Conservation (phyloP, 2,888 invertebrate species). For the Scaptomyza cyrtandrae region DNA sequence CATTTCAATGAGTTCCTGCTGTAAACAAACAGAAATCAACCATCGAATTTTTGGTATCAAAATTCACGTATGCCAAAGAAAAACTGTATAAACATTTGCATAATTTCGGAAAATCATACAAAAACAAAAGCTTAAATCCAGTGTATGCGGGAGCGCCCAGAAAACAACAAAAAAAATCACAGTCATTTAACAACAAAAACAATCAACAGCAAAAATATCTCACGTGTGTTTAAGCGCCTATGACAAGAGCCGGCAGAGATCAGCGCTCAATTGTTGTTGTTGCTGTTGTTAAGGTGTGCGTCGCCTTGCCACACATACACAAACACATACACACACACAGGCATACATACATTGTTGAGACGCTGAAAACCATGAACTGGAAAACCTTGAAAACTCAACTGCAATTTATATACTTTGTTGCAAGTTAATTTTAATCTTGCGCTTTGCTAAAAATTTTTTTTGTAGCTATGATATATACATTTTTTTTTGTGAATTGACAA, state of each 20-base stretch:
- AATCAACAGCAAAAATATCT: slow-evolving; percentile 45
- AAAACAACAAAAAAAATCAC: slow-evolving; percentile 31
- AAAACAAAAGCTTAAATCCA: not conserved
- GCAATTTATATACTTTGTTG: slow-evolving; percentile 72
- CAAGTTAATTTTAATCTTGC: slow-evolving; percentile 49
- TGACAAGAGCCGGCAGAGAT: slow-evolving; percentile 52
- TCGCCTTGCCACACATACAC: slow-evolving; percentile 50
- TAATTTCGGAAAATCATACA: slow-evolving; percentile 5
- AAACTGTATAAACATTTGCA: slow-evolving; percentile 4
- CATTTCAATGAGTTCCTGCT: slow-evolving; percentile 26
- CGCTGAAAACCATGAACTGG: slow-evolving; percentile 82
- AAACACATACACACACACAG: slow-evolving; percentile 9
- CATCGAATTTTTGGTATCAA: slow-evolving; percentile 24
- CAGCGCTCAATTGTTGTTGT: slow-evolving; percentile 54
- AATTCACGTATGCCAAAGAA: slow-evolving; percentile 18
- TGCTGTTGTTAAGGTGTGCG: slow-evolving; percentile 42
- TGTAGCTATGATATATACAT: slow-evolving; percentile 40
- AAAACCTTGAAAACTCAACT: slow-evolving; percentile 84
- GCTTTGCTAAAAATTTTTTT: slow-evolving; percentile 34
- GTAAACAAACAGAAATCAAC: not conserved
- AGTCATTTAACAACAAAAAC: slow-evolving; percentile 23
- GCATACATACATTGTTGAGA: slow-evolving; percentile 14
- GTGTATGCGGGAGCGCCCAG: slow-evolving; percentile 56
- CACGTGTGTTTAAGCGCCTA: slow-evolving; percentile 59
- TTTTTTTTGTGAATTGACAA: slow-evolving; percentile 23